Evolutionary conservation across 1,140 invertebrate genomes (phyloP), one percentile per base, ranked within the genome.

Genomic region (Drosophila simulans): DNA sequence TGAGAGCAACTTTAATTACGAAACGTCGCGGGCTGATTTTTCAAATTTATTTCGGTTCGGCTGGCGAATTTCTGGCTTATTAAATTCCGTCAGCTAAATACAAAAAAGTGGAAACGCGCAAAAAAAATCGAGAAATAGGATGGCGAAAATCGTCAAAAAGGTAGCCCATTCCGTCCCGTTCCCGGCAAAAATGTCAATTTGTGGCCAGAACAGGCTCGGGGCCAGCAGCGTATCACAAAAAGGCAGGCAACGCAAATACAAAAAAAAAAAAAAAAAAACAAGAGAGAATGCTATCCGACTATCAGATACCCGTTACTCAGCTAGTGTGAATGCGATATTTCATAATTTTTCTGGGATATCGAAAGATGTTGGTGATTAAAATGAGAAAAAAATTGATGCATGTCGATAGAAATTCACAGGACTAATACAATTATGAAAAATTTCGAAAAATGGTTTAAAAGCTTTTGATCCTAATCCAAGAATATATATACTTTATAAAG

Each of bases 121-220:
- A 52, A 45, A 46, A 31, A 51, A 22, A 13, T 34, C 17, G 3
- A 74, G 42, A 65, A 65, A 75, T 20, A 55, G 53, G 37, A 49
- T 11, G 25, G 22, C 7, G n/a, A 17, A 53, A 53, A 53, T 53
- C 35, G 12, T 51, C 12, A 7, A 37, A 51, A 37, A 40, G 39
- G 34, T 37, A 37, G 15, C 20, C 20, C 48, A 31, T 8, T 3
- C 13, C 31, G 11, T 15, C 40, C 39, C 39, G 34, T 22, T n/a
- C n/a, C 37, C 25, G 40, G 45, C 37, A 48, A 66, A 66, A 81
- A 85, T 86, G 83, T 82, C 81, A 86, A 85, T 86, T 85, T 80
- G 77, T 64, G 82, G 77, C 77, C 62, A 51, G 56, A 42, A 42
- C 59, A 53, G 59, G 80, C 70, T 45, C 57, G 5, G 20, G 40